Base-by-base conservation (phyloP, 64 coral and sea anemone genomes). In the Dendronephthya gigantea region DNA sequence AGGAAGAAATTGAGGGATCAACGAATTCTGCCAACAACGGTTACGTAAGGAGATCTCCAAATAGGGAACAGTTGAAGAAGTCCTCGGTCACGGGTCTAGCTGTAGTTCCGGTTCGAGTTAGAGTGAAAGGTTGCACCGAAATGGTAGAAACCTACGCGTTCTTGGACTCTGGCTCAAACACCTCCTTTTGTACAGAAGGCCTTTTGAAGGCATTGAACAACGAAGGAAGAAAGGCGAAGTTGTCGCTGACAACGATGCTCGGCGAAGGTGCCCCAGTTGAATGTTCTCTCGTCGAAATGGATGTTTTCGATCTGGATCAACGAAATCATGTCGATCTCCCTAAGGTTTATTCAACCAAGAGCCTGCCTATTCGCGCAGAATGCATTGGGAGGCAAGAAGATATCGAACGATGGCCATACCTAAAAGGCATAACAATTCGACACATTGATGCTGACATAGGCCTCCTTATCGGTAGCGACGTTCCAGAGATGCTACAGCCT, bases 231-330 rank as follows among this genome's bases (percentile, higher is more conserved):
- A 39, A 83, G 13, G 68, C 87, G 2, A 83, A 48, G 9, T 38
- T 83, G 2, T 83, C 50, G 0, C 28, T 89, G 51, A 86, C 84
- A 10, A 85, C 79, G 9, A 49, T 91, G 75, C 72, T 35, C 16
- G 85, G 82, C 36, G 34, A 86, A 36, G 55, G 85, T 28, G 35
- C 49, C 16, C 39, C 36, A 2, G 87, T 52, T 0, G 48, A 88
- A 47, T 87, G 85, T 19, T 40, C 49, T 32, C 38, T 92, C 0
- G 29, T 83, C 48, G 74, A 58, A n/a, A 17, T 88, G 16, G 22
- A 92, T 27, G 83, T 88, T 4, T 82, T 55, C 31, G 83, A 92
- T 39, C 48, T 88, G 48, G 14, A 92, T 33, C 66, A 92, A 30
- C 25, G 85, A 36, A 85, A 85, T 35, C 56, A 39, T 22, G 34